Conservation (phyloP, 2,113 vertebrate species). For the Euleptes europaea region DNA sequence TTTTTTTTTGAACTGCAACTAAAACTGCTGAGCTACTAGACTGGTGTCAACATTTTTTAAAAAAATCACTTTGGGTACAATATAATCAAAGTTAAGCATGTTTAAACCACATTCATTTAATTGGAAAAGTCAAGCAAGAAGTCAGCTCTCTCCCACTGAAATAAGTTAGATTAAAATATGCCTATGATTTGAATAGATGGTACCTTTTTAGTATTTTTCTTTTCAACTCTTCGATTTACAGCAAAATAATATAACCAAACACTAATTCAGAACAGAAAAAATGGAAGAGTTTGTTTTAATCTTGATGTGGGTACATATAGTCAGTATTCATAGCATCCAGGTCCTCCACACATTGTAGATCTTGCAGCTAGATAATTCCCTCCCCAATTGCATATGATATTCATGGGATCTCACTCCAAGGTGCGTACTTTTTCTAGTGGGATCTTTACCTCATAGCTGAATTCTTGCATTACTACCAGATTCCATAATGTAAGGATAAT, state of each 20-base stretch:
- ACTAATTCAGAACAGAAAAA: neutral
- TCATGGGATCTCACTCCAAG: neutral
- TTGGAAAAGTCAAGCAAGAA: neutral
- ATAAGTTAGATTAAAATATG: neutral
- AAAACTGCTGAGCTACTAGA: neutral
- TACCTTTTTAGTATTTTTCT: neutral
- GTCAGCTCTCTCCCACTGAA: neutral
- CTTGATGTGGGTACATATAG: neutral
- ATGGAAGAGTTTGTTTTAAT: neutral
- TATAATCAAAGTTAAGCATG: neutral
- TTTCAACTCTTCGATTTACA: neutral
- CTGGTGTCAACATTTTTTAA: neutral
- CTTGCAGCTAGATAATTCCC: neutral
- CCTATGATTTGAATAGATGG: neutral
- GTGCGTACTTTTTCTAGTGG: no score
- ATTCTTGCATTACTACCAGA: no score
- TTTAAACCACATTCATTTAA: neutral
- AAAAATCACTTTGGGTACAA: neutral
- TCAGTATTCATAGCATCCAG: neutral
- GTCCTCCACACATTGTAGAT: neutral
- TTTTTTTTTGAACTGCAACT: neutral
- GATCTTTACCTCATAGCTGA: no score
- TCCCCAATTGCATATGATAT: neutral
- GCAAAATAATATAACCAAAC: neutral
- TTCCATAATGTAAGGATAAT: no score